phyloP scores from a whole-genome alignment of 2,888 invertebrate genomes.

The Tanypteryx hageni region DNA sequence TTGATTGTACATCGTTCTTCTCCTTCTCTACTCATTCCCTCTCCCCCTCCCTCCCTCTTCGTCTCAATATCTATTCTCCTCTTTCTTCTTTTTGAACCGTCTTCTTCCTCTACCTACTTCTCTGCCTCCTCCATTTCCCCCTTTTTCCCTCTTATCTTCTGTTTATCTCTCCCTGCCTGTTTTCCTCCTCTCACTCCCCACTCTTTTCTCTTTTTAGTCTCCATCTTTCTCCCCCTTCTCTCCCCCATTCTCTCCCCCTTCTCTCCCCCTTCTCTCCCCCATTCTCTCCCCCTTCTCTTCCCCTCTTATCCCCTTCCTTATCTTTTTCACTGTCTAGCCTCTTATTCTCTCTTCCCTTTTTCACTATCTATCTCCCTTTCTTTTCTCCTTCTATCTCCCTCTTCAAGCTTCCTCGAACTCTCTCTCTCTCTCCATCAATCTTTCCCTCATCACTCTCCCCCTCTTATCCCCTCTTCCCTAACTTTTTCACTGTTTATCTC shows the following conservation, averaged over 20 bases:
- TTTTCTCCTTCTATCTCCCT: conserved; percentile 44
- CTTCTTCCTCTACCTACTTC: too few relatives aligned
- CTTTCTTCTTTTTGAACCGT: conserved; percentile 63
- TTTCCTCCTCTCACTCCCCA: too few relatives aligned
- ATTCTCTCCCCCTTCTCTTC: conserved; percentile 52
- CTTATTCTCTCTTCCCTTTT: too few relatives aligned
- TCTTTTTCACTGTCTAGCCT: conserved; percentile 67
- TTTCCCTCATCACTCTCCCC: too few relatives aligned
- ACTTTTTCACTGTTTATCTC: too few relatives aligned
- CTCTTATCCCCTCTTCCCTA: background rate
- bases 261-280: conserved; percentile 68
- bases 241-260: conserved; percentile 66
- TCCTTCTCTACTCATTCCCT: background rate
- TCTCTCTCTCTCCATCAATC: background rate
- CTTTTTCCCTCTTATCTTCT: conserved; percentile 66
- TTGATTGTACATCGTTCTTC: background rate
- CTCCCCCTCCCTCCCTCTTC: background rate
- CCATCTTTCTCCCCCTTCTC: conserved; percentile 68
- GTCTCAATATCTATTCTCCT: conserved; percentile 66
- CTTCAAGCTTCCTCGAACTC: background rate
- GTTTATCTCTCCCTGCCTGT: conserved; percentile 61
- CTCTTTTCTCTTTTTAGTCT: conserved; percentile 38
- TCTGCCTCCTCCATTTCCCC: conserved; percentile 65
- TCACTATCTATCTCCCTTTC: conserved; percentile 68
- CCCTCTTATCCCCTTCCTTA: conserved; percentile 68